phyloP scores from a whole-genome alignment of 1,140 invertebrate genomes.

The Leptinotarsa defecta region DNA sequence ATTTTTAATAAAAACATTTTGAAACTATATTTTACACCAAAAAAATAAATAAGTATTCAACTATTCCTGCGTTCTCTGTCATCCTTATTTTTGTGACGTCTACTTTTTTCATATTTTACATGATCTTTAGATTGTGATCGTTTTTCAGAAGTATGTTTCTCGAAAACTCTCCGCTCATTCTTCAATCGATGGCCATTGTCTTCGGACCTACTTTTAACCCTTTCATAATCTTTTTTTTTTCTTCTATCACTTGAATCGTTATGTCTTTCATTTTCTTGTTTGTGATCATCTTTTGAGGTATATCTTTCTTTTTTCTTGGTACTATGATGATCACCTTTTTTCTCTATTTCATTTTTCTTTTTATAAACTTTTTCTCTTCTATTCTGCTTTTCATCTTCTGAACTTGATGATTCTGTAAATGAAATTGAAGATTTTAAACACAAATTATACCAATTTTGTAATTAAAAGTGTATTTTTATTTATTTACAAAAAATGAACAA shows the following conservation, averaged over 20 bases:
- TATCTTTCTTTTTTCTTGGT: constrained; percentile 15
- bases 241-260: constrained; percentile 17
- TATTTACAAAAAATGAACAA: not conserved
- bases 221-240: constrained; percentile 36
- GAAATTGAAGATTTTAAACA: not conserved
- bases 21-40: not conserved
- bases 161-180: constrained; percentile 31
- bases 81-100: constrained; percentile 32
- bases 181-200: constrained; percentile 34
- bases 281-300: not conserved
- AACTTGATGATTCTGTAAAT: constrained; percentile 20
- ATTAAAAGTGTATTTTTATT: not conserved
- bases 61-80: constrained; percentile 34
- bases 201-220: constrained; percentile 36
- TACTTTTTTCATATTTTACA: constrained; percentile 30
- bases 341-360: constrained; percentile 24
- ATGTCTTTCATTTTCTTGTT: constrained; percentile 11
- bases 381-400: constrained; percentile 27
- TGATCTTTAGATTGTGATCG: constrained; percentile 33
- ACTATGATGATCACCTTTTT: constrained; percentile 13
- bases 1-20: constrained; percentile 7
- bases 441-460: not conserved
- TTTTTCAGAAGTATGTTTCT: constrained; percentile 29
- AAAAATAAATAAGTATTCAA: constrained; percentile 2
- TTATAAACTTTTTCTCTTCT: constrained; percentile 30